phyloP scores from a whole-genome alignment of 1,140 invertebrate genomes.

The Zaprionus taronus region DNA sequence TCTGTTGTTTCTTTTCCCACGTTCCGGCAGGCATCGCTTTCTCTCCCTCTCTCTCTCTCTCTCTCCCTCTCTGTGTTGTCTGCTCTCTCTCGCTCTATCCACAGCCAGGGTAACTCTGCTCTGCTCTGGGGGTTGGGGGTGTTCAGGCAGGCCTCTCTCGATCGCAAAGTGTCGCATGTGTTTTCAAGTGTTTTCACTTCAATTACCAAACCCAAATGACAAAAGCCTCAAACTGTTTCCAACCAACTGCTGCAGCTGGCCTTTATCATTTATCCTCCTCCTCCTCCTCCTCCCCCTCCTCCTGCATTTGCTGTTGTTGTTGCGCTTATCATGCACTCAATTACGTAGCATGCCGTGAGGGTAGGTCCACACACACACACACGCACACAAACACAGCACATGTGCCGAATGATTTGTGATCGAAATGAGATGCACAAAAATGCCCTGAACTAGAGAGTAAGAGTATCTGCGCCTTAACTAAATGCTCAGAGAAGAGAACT shows the following conservation, averaged over 20 bases:
- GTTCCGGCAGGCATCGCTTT: slow-evolving; percentile 7
- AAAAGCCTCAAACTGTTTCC: slow-evolving; percentile 13
- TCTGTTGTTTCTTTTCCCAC: slow-evolving; percentile 30
- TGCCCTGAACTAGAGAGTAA: background rate
- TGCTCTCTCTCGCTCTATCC: background rate
- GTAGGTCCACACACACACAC: no score
- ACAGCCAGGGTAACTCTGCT: slow-evolving; percentile 11
- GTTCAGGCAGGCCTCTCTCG: slow-evolving; percentile 24
- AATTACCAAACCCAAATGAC: slow-evolving; percentile 54
- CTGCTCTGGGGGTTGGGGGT: slow-evolving; percentile 45
- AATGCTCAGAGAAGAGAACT: background rate
- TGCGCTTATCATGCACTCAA: slow-evolving; percentile 52
- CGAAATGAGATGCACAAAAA: slow-evolving; percentile 9
- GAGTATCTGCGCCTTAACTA: background rate
- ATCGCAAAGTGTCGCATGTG: slow-evolving; percentile 74
- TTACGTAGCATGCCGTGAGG: slow-evolving; percentile 36
- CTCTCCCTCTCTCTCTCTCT: slow-evolving; percentile 12
- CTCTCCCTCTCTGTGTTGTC: no score
- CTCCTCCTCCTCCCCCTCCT: background rate
- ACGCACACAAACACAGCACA: slow-evolving; percentile 3
- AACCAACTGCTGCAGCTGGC: slow-evolving; percentile 37
- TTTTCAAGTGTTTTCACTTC: slow-evolving; percentile 76
- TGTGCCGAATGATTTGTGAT: slow-evolving; percentile 34
- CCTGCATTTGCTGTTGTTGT: slow-evolving; percentile 25
- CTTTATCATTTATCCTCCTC: slow-evolving; percentile 17